A percentile compares a stretch with the other conserved stretches of the same genome.
Evolutionary conservation across 2,888 invertebrate genomes (phyloP).

Genomic region (Caenorhabditis imperialis): DNA sequence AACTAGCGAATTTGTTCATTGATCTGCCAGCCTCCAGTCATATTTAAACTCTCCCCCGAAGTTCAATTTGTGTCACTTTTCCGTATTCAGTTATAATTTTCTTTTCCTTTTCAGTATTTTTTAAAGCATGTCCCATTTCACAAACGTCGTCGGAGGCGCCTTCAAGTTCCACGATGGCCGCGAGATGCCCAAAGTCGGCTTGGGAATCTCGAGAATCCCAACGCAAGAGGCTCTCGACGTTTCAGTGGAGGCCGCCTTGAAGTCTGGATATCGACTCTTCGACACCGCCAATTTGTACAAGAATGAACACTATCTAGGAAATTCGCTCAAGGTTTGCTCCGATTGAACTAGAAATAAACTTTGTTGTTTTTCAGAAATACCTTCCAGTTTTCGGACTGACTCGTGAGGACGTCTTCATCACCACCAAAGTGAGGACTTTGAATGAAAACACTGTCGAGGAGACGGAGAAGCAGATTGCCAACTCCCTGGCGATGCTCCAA

Average conservation of each 20-base stretch:
- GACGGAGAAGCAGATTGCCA: slow-evolving; percentile 54
- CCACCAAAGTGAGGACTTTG: slow-evolving; percentile 84
- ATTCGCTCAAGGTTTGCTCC: slow-evolving; percentile 79
- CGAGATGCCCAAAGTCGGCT: slow-evolving; percentile 65
- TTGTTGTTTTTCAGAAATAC: slow-evolving; percentile 79
- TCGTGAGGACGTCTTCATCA: slow-evolving; percentile 86
- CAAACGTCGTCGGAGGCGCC: slow-evolving; percentile 49
- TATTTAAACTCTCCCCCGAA: slow-evolving; percentile 2
- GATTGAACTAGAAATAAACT: not conserved
- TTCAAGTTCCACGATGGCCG: slow-evolving; percentile 55
- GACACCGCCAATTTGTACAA: slow-evolving; percentile 87
- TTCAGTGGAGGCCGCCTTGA: slow-evolving; percentile 60
- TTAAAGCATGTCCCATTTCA: slow-evolving; percentile 31
- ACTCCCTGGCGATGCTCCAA: slow-evolving; percentile 60
- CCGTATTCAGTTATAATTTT: not conserved
- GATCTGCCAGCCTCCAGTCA: slow-evolving; percentile 17
- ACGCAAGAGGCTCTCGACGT: slow-evolving; percentile 58
- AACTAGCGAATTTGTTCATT: slow-evolving; percentile 42
- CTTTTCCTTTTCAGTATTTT: not conserved
- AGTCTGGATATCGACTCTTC: slow-evolving; percentile 84
- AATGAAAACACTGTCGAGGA: slow-evolving; percentile 56
- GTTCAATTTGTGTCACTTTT: too few relatives aligned
- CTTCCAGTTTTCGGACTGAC: slow-evolving; percentile 84
- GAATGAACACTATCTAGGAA: slow-evolving; percentile 84
- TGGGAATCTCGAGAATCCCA: slow-evolving; percentile 66